Base-by-base conservation (phyloP, 2,888 invertebrate species). In the Ypsolopha scabrella region DNA sequence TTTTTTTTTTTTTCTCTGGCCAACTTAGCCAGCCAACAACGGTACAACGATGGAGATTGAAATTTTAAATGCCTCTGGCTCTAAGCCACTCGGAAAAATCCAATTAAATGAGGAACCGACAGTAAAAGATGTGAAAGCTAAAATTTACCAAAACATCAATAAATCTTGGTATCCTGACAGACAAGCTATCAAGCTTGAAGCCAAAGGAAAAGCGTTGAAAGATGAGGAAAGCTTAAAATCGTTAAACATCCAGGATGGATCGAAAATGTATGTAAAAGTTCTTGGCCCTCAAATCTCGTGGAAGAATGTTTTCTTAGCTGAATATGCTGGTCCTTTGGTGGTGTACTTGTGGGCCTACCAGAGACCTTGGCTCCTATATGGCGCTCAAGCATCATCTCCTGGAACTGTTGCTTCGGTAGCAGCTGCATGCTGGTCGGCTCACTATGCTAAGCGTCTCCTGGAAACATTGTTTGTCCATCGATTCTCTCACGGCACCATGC, bases 401-500 rank as follows among this genome's bases (percentile, higher is more conserved):
- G 88, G 62, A 79, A 75, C 56, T 78, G 88, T 64, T 48, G 82
- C 87, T 10, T 75, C 70, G 60, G 89, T 95, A 70, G 98, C 97
- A 47, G 94, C 94, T 51, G 87, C 88, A 7, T 97, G 97, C 71
- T 99, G 96, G 93, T 89, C 92, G 6, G 74, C 93, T 53, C 99
- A 99, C 76, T 99, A 99, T 83, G 90, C 90, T 1, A 99, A 99
- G 74, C 89, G 99, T 58, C 80, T 99, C 35, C 80, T 97, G 59
- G 99, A 99, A 80, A 99, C 99, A 0, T 75, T 98, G 52, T 99
- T 98, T 80, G 93, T 99, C 0, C 99, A 99, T 77, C 92, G 99
- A 10, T 99, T 99, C 82, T 99, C 98, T 34, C 97, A 99, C 78
- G 93, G 95, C 7, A 99, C 99, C 1, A 99, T 99, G 99, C 99